Percentiles rank a stretch among this genome's conserved stretches.
phyloP scores from a whole-genome alignment of 2,797 vertebrate species.

The Cichlasoma orientale region DNA sequence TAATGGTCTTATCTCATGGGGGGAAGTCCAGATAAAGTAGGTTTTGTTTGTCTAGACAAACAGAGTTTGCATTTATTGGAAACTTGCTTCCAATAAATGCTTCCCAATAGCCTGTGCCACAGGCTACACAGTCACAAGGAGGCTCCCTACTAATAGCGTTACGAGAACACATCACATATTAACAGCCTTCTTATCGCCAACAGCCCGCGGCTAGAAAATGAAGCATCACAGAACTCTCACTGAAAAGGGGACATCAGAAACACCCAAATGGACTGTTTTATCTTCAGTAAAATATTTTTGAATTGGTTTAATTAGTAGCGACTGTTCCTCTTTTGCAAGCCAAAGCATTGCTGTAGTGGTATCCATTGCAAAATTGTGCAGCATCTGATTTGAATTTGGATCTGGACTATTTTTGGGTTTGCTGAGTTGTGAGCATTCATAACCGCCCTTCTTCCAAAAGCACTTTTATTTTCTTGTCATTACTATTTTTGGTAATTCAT shows the following conservation, averaged over 20 bases:
- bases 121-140: not conserved
- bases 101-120: constrained; percentile 1
- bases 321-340: not conserved
- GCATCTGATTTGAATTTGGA: not conserved
- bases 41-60: constrained; percentile 16
- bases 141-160: not conserved
- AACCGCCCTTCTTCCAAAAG: not conserved
- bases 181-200: constrained; percentile 28
- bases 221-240: not conserved
- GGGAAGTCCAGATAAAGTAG: not conserved
- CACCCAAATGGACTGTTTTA: not conserved
- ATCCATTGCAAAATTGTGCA: not conserved
- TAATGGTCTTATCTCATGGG: not conserved
- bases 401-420: not conserved
- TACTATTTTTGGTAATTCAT: not conserved
- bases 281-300: not conserved
- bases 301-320: not conserved
- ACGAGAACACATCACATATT: constrained; percentile 9
- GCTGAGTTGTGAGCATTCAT: not conserved
- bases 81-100: not conserved
- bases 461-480: not conserved
- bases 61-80: constrained; percentile 20
- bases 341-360: not conserved
- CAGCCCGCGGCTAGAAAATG: constrained; percentile 11
- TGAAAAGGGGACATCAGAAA: not conserved